phyloP scores from a whole-genome alignment of 2,888 invertebrate species.

The Hedychridium roseum region DNA sequence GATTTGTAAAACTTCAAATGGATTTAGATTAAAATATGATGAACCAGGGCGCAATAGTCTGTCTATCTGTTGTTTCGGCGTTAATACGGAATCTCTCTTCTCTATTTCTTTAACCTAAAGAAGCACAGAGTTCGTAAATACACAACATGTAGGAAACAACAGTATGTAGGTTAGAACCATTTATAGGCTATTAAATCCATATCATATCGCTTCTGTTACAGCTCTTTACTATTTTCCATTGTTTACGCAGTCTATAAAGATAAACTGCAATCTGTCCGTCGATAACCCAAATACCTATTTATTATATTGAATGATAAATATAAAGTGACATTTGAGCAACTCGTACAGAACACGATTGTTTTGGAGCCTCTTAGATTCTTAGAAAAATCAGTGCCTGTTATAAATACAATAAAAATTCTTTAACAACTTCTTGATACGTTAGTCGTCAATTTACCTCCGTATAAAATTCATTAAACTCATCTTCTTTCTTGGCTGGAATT shows the following conservation, averaged over 20 bases:
- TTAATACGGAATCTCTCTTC: constrained; percentile 94
- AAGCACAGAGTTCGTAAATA: constrained; percentile 16
- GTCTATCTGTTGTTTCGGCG: constrained; percentile 96
- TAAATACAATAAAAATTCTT: constrained; percentile 11
- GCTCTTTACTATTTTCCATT: no score
- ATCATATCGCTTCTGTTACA: no score
- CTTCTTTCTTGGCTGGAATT: constrained; percentile 67
- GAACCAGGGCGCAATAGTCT: constrained; percentile 94
- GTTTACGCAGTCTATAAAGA: no score
- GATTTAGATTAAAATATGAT: constrained; percentile 98
- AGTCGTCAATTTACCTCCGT: constrained; percentile 75
- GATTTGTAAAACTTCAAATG: constrained; percentile 90
- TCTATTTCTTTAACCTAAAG: constrained; percentile 97
- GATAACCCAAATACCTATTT: background rate
- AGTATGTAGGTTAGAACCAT: constrained; percentile 36
- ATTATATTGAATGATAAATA: constrained; percentile 18
- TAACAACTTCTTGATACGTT: no score
- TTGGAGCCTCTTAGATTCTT: no score
- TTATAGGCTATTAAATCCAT: no score
- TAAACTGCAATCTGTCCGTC: no score
- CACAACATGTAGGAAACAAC: constrained; percentile 20
- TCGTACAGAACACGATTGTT: constrained; percentile 10
- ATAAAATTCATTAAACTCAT: constrained; percentile 83
- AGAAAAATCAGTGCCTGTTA: no score
- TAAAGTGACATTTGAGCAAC: constrained; percentile 29